phyloP scores from a whole-genome alignment of 2,888 invertebrate genomes.

The Gymnoscelis rufifasciata region DNA sequence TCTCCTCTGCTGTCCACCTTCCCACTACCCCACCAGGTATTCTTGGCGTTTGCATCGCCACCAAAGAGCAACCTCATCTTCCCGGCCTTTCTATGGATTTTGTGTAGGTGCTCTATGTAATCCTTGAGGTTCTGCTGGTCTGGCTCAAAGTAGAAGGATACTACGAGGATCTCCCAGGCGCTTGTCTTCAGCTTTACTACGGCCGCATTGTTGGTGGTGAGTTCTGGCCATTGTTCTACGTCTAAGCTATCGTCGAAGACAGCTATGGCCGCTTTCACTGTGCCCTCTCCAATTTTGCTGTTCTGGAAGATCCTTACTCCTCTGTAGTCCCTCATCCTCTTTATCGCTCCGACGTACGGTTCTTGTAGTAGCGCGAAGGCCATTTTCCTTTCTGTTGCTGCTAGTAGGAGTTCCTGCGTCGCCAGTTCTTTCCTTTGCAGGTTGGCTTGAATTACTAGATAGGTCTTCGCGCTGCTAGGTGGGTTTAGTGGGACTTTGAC shows the following conservation, averaged over 20 bases:
- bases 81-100: background rate
- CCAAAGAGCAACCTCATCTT: background rate
- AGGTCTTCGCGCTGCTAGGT: too few relatives aligned
- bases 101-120: background rate
- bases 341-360: background rate
- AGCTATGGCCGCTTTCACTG: background rate
- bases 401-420: background rate
- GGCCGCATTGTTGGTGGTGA: background rate
- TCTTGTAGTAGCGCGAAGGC: background rate
- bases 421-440: background rate
- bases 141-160: background rate
- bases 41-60: background rate
- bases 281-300: background rate
- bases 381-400: background rate
- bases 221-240: background rate
- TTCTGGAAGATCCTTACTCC: background rate
- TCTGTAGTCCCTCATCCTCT: background rate
- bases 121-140: background rate
- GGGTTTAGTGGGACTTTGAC: too few relatives aligned
- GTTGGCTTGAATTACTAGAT: background rate
- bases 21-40: background rate
- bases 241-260: background rate
- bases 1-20: background rate
- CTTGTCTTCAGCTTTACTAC: too few relatives aligned
- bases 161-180: background rate